Percentiles rank a stretch among this genome's conserved stretches.
phyloP scores from a whole-genome alignment of 2,888 invertebrate species.

The Poecilobothrus nobilitatus region DNA sequence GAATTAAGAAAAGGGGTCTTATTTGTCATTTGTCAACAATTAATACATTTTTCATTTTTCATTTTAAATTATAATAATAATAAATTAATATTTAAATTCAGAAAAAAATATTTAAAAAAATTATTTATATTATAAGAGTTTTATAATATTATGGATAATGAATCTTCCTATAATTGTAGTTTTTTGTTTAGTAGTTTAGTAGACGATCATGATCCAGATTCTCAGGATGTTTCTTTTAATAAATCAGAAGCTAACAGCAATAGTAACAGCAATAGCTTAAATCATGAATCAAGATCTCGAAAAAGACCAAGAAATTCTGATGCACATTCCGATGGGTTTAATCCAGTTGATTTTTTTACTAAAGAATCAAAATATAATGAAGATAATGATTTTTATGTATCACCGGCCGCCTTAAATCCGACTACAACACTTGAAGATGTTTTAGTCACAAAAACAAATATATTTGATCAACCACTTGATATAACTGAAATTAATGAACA shows the following conservation, averaged over 20 bases:
- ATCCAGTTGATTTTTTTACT: not conserved
- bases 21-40: not conserved
- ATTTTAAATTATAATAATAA: not conserved
- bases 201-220: constrained; percentile 6
- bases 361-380: not conserved
- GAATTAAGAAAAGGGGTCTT: not conserved
- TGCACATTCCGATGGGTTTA: not conserved
- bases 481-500: not conserved
- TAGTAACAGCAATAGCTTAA: not conserved
- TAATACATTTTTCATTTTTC: not conserved
- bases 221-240: not conserved
- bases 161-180: constrained; percentile 4
- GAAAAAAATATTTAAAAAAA: not conserved
- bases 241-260: not conserved
- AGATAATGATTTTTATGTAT: constrained; percentile 1
- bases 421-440: not conserved
- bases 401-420: not conserved
- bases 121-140: not conserved
- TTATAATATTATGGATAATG: constrained; percentile 6
- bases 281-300: not conserved
- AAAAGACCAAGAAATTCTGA: not conserved
- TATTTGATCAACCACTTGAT: not conserved
- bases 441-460: not conserved
- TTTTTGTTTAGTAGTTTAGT: constrained; percentile 6
- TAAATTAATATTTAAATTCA: not conserved